phyloP scores from a whole-genome alignment of 2,113 vertebrate species.

The Synchiropus splendidus region DNA sequence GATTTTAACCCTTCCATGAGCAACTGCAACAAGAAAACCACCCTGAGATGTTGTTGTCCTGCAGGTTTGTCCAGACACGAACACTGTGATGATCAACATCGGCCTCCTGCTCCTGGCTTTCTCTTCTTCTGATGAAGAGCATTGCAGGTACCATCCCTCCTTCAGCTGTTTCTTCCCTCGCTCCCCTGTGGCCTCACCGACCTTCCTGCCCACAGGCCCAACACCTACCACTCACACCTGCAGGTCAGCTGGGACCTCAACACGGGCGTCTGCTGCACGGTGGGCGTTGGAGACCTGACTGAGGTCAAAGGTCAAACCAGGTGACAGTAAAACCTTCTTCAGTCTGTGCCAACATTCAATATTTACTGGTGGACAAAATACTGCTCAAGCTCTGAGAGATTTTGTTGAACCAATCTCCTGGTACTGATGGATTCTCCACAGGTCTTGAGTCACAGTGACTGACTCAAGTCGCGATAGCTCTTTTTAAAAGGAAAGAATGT shows the following conservation, averaged over 20 bases:
- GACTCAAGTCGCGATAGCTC: too few relatives aligned
- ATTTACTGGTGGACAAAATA: too few relatives aligned
- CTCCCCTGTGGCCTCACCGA: not conserved
- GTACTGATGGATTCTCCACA: too few relatives aligned
- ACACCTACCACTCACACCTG: slow-evolving; percentile 84
- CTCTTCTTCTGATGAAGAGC: slow-evolving; percentile 76
- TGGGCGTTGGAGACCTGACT: slow-evolving; percentile 80
- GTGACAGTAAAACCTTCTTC: slow-evolving; percentile 35
- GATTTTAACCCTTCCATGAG: too few relatives aligned
- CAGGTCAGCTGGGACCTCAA: slow-evolving; percentile 87
- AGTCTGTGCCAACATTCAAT: too few relatives aligned
- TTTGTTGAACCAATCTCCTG: too few relatives aligned
- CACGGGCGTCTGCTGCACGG: slow-evolving; percentile 76
- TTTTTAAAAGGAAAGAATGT: too few relatives aligned
- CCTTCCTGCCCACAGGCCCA: slow-evolving; percentile 66
- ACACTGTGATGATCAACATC: slow-evolving; percentile 86
- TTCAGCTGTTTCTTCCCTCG: not conserved
- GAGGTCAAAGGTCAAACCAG: slow-evolving; percentile 88
- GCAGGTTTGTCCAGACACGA: slow-evolving; percentile 85
- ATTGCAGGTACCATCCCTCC: slow-evolving; percentile 66
- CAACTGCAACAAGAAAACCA: too few relatives aligned
- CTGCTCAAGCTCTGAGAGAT: too few relatives aligned
- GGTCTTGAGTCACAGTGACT: too few relatives aligned
- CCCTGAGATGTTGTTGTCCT: not conserved
- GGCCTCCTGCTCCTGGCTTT: slow-evolving; percentile 83